These are phyloP conservation scores for Tribolium madens DNA, from an alignment of 1,140 invertebrate species.

Conservation along the genomic window DNA sequence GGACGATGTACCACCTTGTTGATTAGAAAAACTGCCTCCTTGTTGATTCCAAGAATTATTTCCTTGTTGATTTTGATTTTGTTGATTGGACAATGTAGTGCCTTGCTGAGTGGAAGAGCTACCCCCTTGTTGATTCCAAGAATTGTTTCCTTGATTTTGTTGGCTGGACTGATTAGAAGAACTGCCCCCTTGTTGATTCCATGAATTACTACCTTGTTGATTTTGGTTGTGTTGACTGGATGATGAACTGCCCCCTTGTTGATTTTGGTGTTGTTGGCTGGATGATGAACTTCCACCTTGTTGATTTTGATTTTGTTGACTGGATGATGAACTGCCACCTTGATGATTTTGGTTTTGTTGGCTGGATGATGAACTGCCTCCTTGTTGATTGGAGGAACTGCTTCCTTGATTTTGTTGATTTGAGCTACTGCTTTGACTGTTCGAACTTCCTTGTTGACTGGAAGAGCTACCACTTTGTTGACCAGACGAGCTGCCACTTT, in stretches of 20 bases:
- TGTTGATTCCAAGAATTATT: constrained; percentile 24
- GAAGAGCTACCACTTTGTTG: constrained; percentile 43
- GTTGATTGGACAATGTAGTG: constrained; percentile 22
- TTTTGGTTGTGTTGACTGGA: constrained; percentile 28
- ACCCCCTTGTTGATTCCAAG: constrained; percentile 44
- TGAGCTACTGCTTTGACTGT: not conserved
- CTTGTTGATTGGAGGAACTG: constrained; percentile 15
- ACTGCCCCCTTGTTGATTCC: constrained; percentile 40
- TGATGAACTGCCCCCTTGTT: constrained; percentile 6
- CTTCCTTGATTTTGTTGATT: constrained; percentile 26
- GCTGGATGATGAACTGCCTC: not conserved
- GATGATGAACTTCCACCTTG: constrained; percentile 18
- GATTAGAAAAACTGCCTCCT: constrained; percentile 32
- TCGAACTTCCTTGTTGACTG: constrained; percentile 14
- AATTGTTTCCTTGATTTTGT: constrained; percentile 28
- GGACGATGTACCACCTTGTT: not conserved
- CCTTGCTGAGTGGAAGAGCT: constrained; percentile 36
- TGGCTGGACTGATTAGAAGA: constrained; percentile 39
- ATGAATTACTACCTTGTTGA: constrained; percentile 10
- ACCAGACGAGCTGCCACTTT: constrained; percentile 19
- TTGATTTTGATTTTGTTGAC: constrained; percentile 47
- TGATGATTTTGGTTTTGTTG: constrained; percentile 38
- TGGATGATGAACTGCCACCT: not conserved
- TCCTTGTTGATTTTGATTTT: constrained; percentile 24
- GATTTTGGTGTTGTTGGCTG: constrained; percentile 22